A percentile compares a stretch with the other conserved stretches of the same genome.
Conservation (phyloP, 2,888 invertebrate genomes). For the Cyclophora punctaria region DNA sequence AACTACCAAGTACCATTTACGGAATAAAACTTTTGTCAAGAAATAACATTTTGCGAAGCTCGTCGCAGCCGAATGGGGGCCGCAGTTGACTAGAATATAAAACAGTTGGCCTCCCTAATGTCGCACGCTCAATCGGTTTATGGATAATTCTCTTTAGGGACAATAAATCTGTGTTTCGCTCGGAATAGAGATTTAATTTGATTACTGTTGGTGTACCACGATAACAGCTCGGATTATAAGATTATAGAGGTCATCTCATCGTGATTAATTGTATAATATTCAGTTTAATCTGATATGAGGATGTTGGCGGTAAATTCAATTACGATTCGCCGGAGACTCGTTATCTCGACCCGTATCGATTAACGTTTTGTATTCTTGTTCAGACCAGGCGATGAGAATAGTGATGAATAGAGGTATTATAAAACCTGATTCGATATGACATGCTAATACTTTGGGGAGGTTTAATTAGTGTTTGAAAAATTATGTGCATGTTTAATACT, state of each 20-base stretch:
- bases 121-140: conserved; percentile 52
- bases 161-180: conserved; percentile 67
- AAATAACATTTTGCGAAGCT: too few species aligned
- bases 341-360: not conserved
- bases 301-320: conserved; percentile 15
- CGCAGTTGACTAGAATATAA: conserved; percentile 42
- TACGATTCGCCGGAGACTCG: conserved; percentile 15
- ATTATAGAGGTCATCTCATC: conserved; percentile 54
- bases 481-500: too few species aligned
- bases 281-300: conserved; percentile 25
- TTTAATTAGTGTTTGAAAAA: too few species aligned
- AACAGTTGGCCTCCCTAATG: conserved; percentile 49
- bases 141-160: conserved; percentile 64
- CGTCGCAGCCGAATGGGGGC: conserved; percentile 21
- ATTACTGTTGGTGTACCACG: conserved; percentile 47
- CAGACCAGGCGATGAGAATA: conserved; percentile 4
- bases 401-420: not conserved
- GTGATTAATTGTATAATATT: conserved; percentile 39
- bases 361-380: conserved; percentile 4
- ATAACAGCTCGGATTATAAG: conserved; percentile 47
- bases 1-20: too few species aligned
- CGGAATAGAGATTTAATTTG: conserved; percentile 50
- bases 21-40: too few species aligned
- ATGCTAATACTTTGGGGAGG: too few species aligned
- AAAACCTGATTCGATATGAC: conserved; percentile 6